These are phyloP conservation scores for Aleadryas rufinucha DNA, from an alignment of 2,113 vertebrate species.

Conservation along the genomic window DNA sequence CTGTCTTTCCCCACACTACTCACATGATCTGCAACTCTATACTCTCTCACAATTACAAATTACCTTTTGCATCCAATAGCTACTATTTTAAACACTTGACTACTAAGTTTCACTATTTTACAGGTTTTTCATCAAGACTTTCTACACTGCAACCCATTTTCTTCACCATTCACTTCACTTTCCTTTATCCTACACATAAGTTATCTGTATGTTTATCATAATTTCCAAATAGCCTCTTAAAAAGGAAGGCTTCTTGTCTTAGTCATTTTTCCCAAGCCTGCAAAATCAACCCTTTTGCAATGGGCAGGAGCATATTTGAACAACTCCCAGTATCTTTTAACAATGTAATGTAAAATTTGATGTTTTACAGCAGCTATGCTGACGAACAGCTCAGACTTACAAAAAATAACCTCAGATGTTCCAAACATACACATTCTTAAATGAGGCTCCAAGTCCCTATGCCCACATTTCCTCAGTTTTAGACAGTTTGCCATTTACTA, in stretches of 20 bases:
- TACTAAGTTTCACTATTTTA: background rate
- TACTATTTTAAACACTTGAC: background rate
- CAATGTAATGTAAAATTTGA: background rate
- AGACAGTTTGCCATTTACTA: background rate
- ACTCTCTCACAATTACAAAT: background rate
- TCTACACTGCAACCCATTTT: background rate
- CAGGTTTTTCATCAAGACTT: background rate
- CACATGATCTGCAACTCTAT: rapidly evolving
- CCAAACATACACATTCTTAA: background rate
- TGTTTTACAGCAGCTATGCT: background rate
- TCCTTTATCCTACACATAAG: background rate
- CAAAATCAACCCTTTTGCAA: background rate
- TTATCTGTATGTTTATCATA: background rate
- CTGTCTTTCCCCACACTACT: background rate
- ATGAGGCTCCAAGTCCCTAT: background rate
- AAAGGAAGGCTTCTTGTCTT: background rate
- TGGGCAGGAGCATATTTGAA: background rate
- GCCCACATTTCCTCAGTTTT: background rate
- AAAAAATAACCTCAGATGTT: background rate
- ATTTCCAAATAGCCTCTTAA: background rate
- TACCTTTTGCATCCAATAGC: background rate
- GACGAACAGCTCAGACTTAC: background rate
- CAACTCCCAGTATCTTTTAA: background rate
- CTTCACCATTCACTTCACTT: background rate
- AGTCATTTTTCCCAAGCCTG: background rate